Evolutionary conservation across 1,140 invertebrate genomes (phyloP), one percentile per base, ranked within the genome.

Genomic region (Bombus difficillimus): DNA sequence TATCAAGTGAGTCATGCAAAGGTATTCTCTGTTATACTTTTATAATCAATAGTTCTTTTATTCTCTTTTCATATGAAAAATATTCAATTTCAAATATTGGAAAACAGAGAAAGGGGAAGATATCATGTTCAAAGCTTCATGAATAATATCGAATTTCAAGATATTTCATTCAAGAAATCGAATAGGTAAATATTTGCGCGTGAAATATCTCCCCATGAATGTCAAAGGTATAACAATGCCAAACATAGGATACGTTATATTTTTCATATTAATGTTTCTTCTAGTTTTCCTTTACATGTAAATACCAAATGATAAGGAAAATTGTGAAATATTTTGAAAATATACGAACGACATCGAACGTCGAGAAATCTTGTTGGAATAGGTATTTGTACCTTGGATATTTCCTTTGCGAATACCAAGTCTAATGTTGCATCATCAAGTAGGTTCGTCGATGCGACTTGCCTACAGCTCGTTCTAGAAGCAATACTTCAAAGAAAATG

Each of bases 401-500:
- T 37, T 9, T 68, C 18, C 9, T 37, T 37, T 10, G 15, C 18
- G 22, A 37, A 68, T 39, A 68, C 3, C 18, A 37, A 4, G 34
- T 8, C 4, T 37, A 37, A 68, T 37, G 66, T 68, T 39, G 34
- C 34, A 47, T 68, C 53, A 59, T 79, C 25, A 39, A 72, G 43
- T 59, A 78, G 66, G n/a, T 72, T 43, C 39, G 15, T 12, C 15
- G 22, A 72, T 41, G 28, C 47, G 32, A 34, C 39, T n/a, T 13
- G 10, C 43, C 28, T 43, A 47, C 64, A 25, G 39, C 64, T 34
- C 53, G 12, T 66, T 68, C 57, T 80, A 18, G 22, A 64, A 80
- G 34, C 66, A 68, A 85, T 39, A 72, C 76, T 80, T 47, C 39
- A 37, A n/a, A 53, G 53, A 71, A 80, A 80, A 80, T 80, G 83